phyloP scores from a whole-genome alignment of 2,113 vertebrate genomes.

The Ammodytes marinus region DNA sequence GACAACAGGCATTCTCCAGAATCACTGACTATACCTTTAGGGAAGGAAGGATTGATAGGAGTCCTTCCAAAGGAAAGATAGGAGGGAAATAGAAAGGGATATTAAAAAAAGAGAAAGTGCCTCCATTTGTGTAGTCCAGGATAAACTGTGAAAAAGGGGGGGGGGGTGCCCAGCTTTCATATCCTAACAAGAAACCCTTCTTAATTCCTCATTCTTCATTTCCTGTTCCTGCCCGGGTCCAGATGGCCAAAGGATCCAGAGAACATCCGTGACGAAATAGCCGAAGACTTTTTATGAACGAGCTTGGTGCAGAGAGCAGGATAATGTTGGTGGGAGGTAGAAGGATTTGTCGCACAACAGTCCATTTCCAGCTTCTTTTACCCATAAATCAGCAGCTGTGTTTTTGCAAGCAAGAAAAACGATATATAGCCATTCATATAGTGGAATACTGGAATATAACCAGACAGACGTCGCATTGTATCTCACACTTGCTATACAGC shows the following conservation, averaged over 20 bases:
- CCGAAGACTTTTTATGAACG: constrained; percentile 51
- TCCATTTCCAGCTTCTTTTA: constrained; percentile 12
- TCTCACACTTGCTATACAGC: constrained; percentile 25
- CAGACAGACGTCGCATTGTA: neutral
- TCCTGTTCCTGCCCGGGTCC: constrained; percentile 71
- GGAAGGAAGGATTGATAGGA: neutral
- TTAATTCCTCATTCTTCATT: constrained; percentile 78
- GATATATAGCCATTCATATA: neutral
- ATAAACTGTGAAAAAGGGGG: constrained; percentile 38
- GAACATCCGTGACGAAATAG: constrained; percentile 63
- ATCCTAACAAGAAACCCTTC: constrained; percentile 57
- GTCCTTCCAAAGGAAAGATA: neutral
- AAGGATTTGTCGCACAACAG: constrained; percentile 28
- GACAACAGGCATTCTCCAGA: no score
- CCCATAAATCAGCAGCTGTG: constrained; percentile 24
- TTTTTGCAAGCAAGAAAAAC: neutral
- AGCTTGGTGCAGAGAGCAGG: constrained; percentile 28
- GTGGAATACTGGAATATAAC: neutral
- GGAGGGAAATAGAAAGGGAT: neutral
- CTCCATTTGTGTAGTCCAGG: constrained; percentile 26
- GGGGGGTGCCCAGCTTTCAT: constrained; percentile 44
- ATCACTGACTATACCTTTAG: no score
- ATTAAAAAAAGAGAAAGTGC: constrained; percentile 14
- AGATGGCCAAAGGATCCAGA: constrained; percentile 68
- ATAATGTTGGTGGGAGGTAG: constrained; percentile 46